Percentiles rank a stretch among this genome's conserved stretches.
Conservation (phyloP, 2,888 invertebrate species). For the Criorhina ranunculi region DNA sequence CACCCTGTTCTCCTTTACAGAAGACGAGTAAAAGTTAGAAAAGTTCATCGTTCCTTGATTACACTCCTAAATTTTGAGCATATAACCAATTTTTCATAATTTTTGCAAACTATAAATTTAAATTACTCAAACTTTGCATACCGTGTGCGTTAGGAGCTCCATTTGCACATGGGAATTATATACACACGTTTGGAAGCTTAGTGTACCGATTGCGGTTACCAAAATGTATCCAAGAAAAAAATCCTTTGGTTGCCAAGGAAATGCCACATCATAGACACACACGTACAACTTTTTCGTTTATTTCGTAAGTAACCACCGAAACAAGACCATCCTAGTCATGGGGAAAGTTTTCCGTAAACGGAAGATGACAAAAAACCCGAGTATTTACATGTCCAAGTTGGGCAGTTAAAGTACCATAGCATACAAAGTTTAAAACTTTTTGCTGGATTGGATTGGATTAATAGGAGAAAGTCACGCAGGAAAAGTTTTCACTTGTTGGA, state of each 20-base stretch:
- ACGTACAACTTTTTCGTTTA: not conserved
- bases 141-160: not conserved
- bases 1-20: no score
- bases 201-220: not conserved
- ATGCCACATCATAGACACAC: slow-evolving; percentile 3
- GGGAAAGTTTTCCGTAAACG: slow-evolving; percentile 19
- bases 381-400: slow-evolving; percentile 37
- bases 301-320: slow-evolving; percentile 39
- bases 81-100: no score
- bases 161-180: not conserved
- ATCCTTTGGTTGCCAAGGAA: not conserved
- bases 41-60: no score
- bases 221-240: not conserved
- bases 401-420: slow-evolving; percentile 22
- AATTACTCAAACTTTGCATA: not conserved
- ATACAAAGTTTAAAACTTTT: slow-evolving; percentile 44
- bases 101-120: slow-evolving; percentile 1
- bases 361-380: not conserved
- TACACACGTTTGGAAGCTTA: not conserved
- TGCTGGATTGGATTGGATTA: slow-evolving; percentile 50
- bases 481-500: not conserved
- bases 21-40: no score
- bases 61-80: no score
- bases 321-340: slow-evolving; percentile 27
- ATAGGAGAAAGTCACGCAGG: slow-evolving; percentile 22